Conservation (phyloP, 92 coral and sea anemone genomes). For the Epizoanthus fatuus region DNA sequence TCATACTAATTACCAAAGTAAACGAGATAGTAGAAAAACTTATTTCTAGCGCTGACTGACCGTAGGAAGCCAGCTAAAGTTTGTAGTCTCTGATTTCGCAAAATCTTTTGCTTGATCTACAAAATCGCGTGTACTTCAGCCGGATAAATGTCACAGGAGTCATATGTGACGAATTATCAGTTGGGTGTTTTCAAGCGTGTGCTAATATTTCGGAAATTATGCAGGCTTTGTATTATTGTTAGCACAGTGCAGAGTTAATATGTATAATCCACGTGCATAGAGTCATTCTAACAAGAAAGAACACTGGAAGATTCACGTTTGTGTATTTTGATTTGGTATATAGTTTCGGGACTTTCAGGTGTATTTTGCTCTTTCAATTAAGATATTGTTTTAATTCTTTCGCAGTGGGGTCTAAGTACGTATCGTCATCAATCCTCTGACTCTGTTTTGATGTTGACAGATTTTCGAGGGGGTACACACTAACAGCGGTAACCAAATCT, state of each 20-base stretch:
- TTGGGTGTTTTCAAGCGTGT: background rate
- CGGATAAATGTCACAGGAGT: background rate
- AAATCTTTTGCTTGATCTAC: background rate
- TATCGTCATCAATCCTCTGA: background rate
- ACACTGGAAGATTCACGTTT: background rate
- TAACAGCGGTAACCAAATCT: too few species aligned
- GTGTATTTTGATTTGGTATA: background rate
- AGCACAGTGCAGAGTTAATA: background rate
- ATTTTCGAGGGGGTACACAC: background rate
- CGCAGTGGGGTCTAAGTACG: slow-evolving; percentile 12
- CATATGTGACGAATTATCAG: background rate
- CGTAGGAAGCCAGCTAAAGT: background rate
- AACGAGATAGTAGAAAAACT: background rate
- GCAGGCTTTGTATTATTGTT: slow-evolving; percentile 1
- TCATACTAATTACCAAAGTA: slow-evolving; percentile 14
- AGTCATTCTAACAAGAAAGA: background rate
- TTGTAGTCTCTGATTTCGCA: background rate
- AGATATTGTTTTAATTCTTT: background rate
- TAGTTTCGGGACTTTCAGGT: background rate
- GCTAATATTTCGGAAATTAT: slow-evolving; percentile 7
- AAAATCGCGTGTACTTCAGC: background rate
- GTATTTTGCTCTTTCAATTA: background rate
- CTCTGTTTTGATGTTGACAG: slow-evolving; percentile 23
- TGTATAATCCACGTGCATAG: background rate
- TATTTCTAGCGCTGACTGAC: background rate